phyloP scores from a whole-genome alignment of 2,113 vertebrate species.

The Myodes glareolus region DNA sequence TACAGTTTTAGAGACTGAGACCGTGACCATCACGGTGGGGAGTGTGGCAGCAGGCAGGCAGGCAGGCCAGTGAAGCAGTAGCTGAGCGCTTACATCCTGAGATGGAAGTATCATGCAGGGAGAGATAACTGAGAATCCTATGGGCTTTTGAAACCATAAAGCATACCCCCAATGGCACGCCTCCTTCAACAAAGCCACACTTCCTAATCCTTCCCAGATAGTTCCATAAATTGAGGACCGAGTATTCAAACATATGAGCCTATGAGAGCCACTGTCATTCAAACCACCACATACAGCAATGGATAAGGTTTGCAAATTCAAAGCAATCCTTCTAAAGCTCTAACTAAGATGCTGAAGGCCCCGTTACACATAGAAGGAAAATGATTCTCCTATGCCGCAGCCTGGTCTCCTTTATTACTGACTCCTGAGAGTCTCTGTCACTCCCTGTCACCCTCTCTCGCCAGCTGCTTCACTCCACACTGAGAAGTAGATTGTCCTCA shows the following conservation, averaged over 20 bases:
- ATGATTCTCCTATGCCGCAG: neutral
- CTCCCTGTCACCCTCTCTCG: neutral
- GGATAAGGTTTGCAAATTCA: neutral
- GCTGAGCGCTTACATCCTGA: neutral
- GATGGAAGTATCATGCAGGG: neutral
- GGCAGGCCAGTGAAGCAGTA: neutral
- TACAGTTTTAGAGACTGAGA: neutral
- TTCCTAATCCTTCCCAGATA: neutral
- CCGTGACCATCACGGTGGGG: neutral
- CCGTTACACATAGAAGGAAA: neutral
- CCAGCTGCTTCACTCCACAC: neutral
- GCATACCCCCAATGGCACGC: neutral
- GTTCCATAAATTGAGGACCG: neutral
- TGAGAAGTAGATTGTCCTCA: neutral
- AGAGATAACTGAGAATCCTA: neutral
- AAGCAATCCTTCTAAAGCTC: neutral
- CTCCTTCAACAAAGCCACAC: neutral
- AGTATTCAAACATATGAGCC: neutral
- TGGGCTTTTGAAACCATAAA: neutral
- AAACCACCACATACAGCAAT: neutral
- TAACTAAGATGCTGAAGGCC: neutral
- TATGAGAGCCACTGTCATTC: neutral
- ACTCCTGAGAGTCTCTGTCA: neutral
- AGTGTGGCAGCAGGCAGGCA: neutral
- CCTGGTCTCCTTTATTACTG: neutral